Evolutionary conservation across 2,797 vertebrate species (phyloP).

Genomic region (Syndactyla subalaris): DNA sequence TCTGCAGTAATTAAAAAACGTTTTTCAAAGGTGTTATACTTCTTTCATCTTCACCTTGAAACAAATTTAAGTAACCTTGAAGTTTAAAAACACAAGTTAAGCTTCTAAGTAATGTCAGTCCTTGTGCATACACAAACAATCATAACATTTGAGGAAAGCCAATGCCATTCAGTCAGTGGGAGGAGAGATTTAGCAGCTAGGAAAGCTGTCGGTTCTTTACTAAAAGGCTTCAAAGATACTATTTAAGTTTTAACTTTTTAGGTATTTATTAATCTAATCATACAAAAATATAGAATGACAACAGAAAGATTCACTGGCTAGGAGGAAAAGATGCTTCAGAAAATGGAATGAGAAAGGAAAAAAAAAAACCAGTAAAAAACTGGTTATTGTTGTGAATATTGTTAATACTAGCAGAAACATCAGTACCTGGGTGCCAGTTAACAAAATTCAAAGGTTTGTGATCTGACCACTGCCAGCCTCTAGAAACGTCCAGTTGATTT

Average conservation of each 20-base stretch:
- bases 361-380: neutral
- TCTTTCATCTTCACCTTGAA: neutral
- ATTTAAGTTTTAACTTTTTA: neutral
- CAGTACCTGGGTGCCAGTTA: conserved; percentile 88
- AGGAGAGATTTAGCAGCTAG: neutral
- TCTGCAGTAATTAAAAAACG: neutral
- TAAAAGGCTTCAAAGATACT: neutral
- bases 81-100: neutral
- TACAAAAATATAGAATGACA: neutral
- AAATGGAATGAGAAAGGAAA: neutral
- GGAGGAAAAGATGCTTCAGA: neutral
- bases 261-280: neutral
- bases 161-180: neutral
- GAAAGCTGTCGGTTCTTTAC: neutral
- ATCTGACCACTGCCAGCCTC: conserved; percentile 98
- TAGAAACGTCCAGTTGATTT: conserved; percentile 87
- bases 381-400: neutral
- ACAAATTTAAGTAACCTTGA: neutral
- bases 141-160: neutral
- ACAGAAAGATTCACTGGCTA: neutral
- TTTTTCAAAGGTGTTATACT: neutral
- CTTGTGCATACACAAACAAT: neutral
- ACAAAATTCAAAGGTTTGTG: conserved; percentile 84
- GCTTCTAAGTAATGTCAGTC: neutral
- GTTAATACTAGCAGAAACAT: neutral